Conservation (phyloP, 2,888 invertebrate genomes). For the Amphipyra berbera region DNA sequence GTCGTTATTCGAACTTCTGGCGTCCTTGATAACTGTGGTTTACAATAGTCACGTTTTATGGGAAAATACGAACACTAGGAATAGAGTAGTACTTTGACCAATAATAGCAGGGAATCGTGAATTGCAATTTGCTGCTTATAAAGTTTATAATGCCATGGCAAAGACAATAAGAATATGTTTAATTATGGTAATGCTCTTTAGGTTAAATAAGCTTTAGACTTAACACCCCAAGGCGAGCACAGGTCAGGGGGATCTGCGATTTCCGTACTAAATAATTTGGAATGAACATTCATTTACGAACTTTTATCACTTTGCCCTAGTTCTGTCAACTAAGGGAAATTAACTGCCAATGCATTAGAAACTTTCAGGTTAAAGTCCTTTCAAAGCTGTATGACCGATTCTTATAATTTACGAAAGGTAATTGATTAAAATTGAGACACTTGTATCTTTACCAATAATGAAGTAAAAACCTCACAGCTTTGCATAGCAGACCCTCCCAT, state of each 20-base stretch:
- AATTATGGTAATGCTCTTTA: neutral
- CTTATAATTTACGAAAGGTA: too few relatives aligned
- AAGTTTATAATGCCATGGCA: too few relatives aligned
- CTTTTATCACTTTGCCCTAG: neutral
- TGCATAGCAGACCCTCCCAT: too few relatives aligned
- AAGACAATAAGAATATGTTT: too few relatives aligned
- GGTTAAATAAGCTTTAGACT: neutral
- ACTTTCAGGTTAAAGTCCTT: neutral
- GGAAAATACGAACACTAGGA: conserved; percentile 11
- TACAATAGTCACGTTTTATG: conserved; percentile 13
- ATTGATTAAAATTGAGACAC: too few relatives aligned
- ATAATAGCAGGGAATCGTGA: too few relatives aligned
- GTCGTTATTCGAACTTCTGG: neutral
- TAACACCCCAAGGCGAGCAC: neutral
- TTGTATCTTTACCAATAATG: too few relatives aligned
- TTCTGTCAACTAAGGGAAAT: neutral
- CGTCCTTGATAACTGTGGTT: conserved; percentile 20
- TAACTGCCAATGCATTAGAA: neutral
- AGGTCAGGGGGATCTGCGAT: neutral
- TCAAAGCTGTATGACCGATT: too few relatives aligned
- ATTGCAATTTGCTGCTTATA: too few relatives aligned
- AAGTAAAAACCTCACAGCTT: too few relatives aligned
- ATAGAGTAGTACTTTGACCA: neutral
- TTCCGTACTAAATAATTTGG: neutral
- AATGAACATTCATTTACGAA: neutral